Evolutionary conservation across 2,888 invertebrate genomes (phyloP).

Genomic region (Lasioglossum marginatum): DNA sequence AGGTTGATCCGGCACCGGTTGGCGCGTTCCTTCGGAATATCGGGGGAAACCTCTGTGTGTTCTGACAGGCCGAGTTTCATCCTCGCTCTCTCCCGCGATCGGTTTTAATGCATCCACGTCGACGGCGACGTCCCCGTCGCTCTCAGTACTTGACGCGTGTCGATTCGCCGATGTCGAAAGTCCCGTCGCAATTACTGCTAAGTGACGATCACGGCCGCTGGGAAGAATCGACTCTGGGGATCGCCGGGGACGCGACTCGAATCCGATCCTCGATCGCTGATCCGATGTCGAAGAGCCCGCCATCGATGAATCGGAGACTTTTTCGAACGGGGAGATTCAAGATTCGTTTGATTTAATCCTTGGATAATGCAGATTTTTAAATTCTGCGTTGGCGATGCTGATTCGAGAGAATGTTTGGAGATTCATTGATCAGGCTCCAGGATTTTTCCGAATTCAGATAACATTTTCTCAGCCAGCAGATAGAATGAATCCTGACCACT

Average conservation of each 20-base stretch:
- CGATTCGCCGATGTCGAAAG: constrained; percentile 31
- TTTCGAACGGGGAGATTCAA: not conserved
- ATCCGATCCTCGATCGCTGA: not conserved
- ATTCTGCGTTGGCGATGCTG: not conserved
- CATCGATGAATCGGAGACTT: not conserved
- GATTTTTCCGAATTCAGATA: not conserved
- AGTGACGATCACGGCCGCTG: constrained; percentile 25
- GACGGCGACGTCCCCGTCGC: not conserved
- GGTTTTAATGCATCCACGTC: constrained; percentile 13
- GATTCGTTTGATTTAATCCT: not conserved
- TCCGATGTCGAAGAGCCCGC: not conserved
- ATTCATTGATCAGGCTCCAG: not conserved
- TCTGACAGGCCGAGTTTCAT: constrained; percentile 32
- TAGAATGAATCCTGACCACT: no score
- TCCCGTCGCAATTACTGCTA: constrained; percentile 42
- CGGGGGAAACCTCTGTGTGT: not conserved
- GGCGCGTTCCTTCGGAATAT: not conserved
- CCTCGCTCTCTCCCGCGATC: constrained; percentile 5
- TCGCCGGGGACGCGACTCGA: not conserved
- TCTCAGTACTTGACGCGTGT: constrained; percentile 23
- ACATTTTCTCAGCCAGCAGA: not conserved
- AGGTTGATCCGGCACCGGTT: not conserved
- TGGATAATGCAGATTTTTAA: not conserved
- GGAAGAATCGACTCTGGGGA: constrained; percentile 12
- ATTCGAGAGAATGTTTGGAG: not conserved